Percentiles rank a stretch among this genome's conserved stretches.
These are phyloP conservation scores for Strix aluco DNA, from an alignment of 2,113 vertebrate species.

Conservation along the genomic window DNA sequence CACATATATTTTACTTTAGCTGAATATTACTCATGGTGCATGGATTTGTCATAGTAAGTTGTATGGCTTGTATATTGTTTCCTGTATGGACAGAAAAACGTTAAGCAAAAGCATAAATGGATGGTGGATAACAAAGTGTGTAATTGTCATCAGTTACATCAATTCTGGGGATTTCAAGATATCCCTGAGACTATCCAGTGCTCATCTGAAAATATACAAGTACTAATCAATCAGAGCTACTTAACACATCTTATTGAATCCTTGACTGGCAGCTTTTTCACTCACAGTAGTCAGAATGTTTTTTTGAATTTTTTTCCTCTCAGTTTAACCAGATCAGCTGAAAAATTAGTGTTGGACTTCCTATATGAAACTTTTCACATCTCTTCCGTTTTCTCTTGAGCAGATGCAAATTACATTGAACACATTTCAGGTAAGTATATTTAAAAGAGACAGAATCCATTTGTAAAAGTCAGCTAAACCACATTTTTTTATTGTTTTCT, in stretches of 20 bases:
- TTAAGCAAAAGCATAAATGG: not conserved
- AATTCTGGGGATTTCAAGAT: not conserved
- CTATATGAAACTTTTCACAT: not conserved
- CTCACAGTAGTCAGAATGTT: not conserved
- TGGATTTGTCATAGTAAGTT: not conserved
- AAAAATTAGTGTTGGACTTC: not conserved
- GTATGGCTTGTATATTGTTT: not conserved
- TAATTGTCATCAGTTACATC: not conserved
- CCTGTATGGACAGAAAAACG: not conserved
- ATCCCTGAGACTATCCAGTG: not conserved
- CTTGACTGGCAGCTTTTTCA: not conserved
- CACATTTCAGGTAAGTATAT: not conserved
- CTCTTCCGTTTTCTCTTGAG: not conserved
- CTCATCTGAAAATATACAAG: not conserved
- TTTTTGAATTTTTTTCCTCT: not conserved
- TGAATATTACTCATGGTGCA: not conserved
- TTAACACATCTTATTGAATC: not conserved
- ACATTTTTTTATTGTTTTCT: not conserved
- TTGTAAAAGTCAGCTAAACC: not conserved
- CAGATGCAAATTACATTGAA: not conserved
- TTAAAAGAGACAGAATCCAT: not conserved
- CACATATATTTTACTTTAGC: not conserved
- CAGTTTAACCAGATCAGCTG: not conserved
- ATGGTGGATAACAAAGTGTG: not conserved
- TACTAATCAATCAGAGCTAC: not conserved